These are phyloP conservation scores for Chanos chanos DNA, from an alignment of 2,797 vertebrate genomes.

Conservation along the genomic window DNA sequence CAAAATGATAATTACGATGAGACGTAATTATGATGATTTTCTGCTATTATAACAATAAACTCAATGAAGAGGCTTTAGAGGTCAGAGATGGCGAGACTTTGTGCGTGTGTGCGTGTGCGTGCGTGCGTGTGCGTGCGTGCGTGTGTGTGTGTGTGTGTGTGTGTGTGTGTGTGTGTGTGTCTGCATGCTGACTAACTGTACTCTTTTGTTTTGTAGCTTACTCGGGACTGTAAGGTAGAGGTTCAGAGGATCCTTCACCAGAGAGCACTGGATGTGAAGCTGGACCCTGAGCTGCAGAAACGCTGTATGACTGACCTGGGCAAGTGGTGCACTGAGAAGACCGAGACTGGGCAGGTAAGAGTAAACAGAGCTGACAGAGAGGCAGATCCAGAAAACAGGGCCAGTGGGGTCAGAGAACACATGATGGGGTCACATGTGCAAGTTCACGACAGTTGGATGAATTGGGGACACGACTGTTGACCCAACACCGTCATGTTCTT, in stretches of 20 bases:
- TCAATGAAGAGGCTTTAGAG: too few relatives aligned
- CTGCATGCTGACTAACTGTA: not conserved
- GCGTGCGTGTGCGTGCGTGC: not conserved
- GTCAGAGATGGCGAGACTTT: too few relatives aligned
- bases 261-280: conserved; percentile 92
- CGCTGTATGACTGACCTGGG: conserved; percentile 94
- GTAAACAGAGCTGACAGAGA: too few relatives aligned
- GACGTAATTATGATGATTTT: too few relatives aligned
- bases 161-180: conserved; percentile 4
- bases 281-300: conserved; percentile 90
- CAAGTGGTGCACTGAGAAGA: conserved; percentile 98
- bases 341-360: conserved; percentile 83
- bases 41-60: too few relatives aligned
- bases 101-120: not conserved
- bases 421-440: too few relatives aligned
- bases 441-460: too few relatives aligned
- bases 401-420: too few relatives aligned
- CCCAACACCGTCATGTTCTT: too few relatives aligned
- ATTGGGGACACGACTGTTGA: too few relatives aligned
- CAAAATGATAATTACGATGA: too few relatives aligned
- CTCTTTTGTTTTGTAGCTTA: conserved; percentile 73
- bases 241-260: conserved; percentile 95
- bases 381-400: not conserved
- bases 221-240: conserved; percentile 92
- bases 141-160: not conserved